Base-by-base conservation (phyloP, 2,888 invertebrate genomes). In the Calliphora vomitoria region DNA sequence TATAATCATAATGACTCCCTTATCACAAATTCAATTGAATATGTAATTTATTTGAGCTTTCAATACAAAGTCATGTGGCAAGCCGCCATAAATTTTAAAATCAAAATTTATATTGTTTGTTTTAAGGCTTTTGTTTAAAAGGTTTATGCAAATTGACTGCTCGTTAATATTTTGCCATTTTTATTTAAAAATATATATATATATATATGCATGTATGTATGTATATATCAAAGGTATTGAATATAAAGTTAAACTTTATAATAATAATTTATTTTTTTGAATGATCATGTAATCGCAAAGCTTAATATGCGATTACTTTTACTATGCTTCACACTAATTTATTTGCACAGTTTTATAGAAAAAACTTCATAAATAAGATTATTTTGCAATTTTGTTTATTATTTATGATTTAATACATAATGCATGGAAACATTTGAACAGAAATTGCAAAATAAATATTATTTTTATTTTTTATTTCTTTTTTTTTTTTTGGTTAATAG, bases 261-360 rank as follows among this genome's bases (percentile, higher is more conserved):
- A 25, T 25, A 53, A 74, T n/a, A 25, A 25, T 1, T 25, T 25
- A 25, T 25, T 25, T 74, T 53, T 55, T 74, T 66, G 41, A 50
- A n/a, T 79, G 38, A 20, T 75, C 35, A 35, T 62, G 35, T 44
- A 38, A 18, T 38, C 55, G 20, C n/a, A 18, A 35, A 62, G 15
- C 53, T 38, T n/a, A 35, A 53, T 76, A 50, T 31, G n/a, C 60
- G 15, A 38, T 71, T 62, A 74, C 15, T 60, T 74, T 74, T 74
- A 35, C 35, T 35, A 58, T n/a, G 6, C n/a, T 60, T 11, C 13
- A 44, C 8, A 11, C 5, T n/a, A 31, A 15, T 4, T 72, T 55
- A 18, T 55, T 55, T 75, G 31, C 31, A 47, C 3, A 47, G 47
- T 79, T 66, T 35, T 50, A 50, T 41, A 18, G 38, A 18, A 18